These are phyloP conservation scores for Amia ocellicauda DNA, from an alignment of 2,113 vertebrate genomes.

Conservation along the genomic window DNA sequence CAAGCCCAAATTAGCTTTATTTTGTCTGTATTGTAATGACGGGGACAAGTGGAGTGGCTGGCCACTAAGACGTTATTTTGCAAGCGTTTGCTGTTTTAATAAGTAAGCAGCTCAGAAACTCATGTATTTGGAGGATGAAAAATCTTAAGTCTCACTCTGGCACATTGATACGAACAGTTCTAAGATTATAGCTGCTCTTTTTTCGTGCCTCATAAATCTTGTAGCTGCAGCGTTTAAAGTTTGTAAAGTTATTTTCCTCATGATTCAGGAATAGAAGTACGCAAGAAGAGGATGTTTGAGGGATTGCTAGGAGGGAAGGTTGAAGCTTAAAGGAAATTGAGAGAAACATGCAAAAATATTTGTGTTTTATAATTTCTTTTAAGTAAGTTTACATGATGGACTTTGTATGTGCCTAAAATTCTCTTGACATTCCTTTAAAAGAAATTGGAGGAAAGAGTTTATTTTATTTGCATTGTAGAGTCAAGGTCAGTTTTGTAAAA, in stretches of 20 bases:
- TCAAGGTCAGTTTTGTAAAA: too few species aligned
- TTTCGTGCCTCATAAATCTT: background rate
- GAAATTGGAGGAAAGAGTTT: slow-evolving; percentile 21
- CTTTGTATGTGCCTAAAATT: slow-evolving; percentile 43
- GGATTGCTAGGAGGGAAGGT: slow-evolving; percentile 18
- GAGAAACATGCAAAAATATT: slow-evolving; percentile 22
- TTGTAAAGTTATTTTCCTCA: background rate
- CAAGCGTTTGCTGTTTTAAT: background rate
- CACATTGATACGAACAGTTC: too few species aligned
- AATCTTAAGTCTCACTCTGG: too few species aligned
- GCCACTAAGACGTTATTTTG: slow-evolving; percentile 12
- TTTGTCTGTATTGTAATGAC: slow-evolving; percentile 17
- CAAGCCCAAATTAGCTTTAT: slow-evolving; percentile 19
- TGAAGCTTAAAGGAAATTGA: background rate
- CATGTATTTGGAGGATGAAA: background rate
- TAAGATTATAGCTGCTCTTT: too few species aligned
- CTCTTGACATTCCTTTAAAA: slow-evolving; percentile 47
- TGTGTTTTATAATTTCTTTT: too few species aligned
- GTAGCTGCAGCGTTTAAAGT: background rate
- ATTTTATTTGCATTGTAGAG: too few species aligned
- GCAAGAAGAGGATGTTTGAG: slow-evolving; percentile 23
- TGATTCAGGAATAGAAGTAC: slow-evolving; percentile 2
- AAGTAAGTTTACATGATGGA: slow-evolving; percentile 44
- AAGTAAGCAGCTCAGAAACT: background rate
- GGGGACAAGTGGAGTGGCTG: slow-evolving; percentile 11